A percentile compares a stretch with the other conserved stretches of the same genome.
phyloP scores from a whole-genome alignment of 2,113 vertebrate species.

The Aegithalos caudatus region DNA sequence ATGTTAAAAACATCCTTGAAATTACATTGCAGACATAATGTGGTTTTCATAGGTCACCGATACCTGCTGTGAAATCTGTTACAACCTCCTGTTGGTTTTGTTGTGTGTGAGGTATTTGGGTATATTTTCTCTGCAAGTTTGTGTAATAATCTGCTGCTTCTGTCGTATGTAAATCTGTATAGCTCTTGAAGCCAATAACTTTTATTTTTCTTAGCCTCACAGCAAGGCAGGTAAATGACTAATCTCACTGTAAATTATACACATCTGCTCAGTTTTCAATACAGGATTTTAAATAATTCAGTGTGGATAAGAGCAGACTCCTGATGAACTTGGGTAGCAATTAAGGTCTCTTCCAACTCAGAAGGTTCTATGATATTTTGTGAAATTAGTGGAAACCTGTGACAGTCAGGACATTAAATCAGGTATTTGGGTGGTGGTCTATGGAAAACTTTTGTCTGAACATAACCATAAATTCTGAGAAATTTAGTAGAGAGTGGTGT shows the following conservation, averaged over 20 bases:
- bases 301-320: background rate
- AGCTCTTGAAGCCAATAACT: background rate
- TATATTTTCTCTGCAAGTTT: background rate
- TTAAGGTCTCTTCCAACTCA: background rate
- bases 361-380: background rate
- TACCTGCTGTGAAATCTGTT: background rate
- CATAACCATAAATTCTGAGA: background rate
- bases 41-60: background rate
- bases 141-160: background rate
- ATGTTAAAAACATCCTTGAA: background rate
- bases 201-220: background rate
- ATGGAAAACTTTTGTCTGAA: background rate
- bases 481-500: background rate
- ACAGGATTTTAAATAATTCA: background rate
- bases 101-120: background rate
- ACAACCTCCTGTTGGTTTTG: background rate
- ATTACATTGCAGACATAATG: rapidly evolving
- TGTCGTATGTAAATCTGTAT: background rate
- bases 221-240: background rate
- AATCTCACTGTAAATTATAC: background rate
- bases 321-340: background rate
- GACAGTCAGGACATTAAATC: background rate
- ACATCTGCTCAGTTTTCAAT: background rate
- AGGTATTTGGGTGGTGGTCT: background rate
- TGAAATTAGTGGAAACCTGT: background rate